Conservation (phyloP, 2,888 invertebrate genomes). For the Synergus laeviventris region DNA sequence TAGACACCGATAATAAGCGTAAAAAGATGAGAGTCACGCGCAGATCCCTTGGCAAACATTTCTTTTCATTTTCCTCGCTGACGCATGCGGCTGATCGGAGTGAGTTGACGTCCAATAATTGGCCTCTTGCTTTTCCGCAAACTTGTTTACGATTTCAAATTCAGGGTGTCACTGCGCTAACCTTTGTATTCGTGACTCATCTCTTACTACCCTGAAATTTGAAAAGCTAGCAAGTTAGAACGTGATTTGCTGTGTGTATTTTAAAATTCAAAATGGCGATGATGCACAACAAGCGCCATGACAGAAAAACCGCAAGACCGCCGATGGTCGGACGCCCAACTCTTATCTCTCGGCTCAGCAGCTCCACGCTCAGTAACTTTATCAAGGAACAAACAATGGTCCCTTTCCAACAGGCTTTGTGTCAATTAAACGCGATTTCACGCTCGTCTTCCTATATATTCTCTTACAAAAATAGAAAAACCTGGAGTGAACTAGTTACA, state of each 20-base stretch:
- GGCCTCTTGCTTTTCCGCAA: background rate
- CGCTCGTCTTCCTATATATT: slow-evolving; percentile 7
- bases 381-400: slow-evolving; percentile 70
- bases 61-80: background rate
- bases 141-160: background rate
- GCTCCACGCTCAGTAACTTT: slow-evolving; percentile 60
- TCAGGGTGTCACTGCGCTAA: background rate
- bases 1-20: background rate
- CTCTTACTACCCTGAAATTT: background rate
- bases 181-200: background rate
- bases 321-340: slow-evolving; percentile 36
- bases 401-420: slow-evolving; percentile 51
- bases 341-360: slow-evolving; percentile 53
- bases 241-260: background rate
- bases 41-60: background rate
- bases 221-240: background rate
- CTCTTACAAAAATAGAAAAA: slow-evolving; percentile 20
- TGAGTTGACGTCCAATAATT: background rate
- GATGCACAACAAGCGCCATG: background rate
- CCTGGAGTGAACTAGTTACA: background rate
- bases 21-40: background rate
- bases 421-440: slow-evolving; percentile 54
- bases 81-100: background rate
- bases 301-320: background rate
- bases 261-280: background rate